phyloP scores from a whole-genome alignment of 2,113 vertebrate species.

The Genyomyrus donnyi region DNA sequence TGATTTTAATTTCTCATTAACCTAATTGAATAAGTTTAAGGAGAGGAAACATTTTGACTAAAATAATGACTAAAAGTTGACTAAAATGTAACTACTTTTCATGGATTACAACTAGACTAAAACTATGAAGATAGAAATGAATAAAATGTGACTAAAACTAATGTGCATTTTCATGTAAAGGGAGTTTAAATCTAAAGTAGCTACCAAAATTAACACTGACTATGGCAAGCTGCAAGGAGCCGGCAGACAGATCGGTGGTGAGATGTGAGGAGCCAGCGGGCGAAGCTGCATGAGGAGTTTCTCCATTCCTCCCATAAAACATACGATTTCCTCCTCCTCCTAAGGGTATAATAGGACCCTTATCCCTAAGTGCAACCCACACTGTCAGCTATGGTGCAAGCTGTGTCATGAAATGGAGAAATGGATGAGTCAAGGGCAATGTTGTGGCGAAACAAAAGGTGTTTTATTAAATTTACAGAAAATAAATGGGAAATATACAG shows the following conservation, averaged over 20 bases:
- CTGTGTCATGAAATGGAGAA: too few species aligned
- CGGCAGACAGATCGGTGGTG: not conserved
- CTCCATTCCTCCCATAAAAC: not conserved
- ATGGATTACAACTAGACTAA: not conserved
- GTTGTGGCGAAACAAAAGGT: not conserved
- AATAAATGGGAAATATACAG: not conserved
- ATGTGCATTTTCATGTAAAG: too few species aligned
- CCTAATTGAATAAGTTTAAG: not conserved
- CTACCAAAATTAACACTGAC: too few species aligned
- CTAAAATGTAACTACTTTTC: not conserved
- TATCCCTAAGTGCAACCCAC: not conserved
- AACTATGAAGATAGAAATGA: too few species aligned
- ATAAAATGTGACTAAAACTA: too few species aligned
- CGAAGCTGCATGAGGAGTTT: not conserved
- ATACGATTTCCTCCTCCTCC: not conserved
- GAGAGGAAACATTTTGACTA: not conserved
- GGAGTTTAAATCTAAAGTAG: too few species aligned
- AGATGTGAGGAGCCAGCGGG: not conserved
- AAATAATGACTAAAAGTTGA: not conserved
- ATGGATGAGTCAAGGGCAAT: not conserved
- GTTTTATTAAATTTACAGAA: not conserved
- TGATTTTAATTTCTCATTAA: not conserved
- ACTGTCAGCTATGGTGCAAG: too few species aligned
- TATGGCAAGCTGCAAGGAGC: not conserved
- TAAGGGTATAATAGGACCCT: not conserved